These are phyloP conservation scores for Rhinichthys klamathensis DNA, from an alignment of 2,113 vertebrate genomes.

Conservation along the genomic window DNA sequence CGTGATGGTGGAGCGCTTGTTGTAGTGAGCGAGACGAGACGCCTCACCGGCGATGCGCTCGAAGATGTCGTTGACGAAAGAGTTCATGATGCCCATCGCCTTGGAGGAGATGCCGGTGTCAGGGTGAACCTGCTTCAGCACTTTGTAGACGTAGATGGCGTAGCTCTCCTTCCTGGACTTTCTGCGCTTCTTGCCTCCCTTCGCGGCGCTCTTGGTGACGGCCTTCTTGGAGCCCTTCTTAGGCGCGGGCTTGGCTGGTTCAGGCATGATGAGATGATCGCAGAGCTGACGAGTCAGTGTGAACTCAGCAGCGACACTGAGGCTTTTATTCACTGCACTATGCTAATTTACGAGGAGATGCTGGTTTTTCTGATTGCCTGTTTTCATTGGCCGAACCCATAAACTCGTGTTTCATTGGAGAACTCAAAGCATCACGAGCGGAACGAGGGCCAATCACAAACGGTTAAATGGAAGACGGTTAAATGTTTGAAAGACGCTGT, in stretches of 20 bases:
- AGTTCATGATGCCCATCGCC: constrained; percentile 53
- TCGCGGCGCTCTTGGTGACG: no score
- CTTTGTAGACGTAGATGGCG: no score
- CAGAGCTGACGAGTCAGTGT: no score
- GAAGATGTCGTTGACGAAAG: constrained; percentile 61
- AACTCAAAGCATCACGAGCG: no score
- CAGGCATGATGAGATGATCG: neutral
- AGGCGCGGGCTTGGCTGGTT: neutral
- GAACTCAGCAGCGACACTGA: neutral
- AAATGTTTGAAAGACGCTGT: no score
- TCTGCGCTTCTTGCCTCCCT: no score
- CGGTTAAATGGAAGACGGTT: no score
- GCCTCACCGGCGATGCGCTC: constrained; percentile 68
- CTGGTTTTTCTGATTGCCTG: neutral
- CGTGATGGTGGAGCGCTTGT: constrained; percentile 70
- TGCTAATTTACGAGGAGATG: neutral
- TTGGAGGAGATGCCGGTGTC: constrained; percentile 78
- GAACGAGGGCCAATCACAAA: no score
- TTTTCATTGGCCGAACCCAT: neutral
- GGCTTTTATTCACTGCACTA: neutral
- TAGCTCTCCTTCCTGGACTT: no score
- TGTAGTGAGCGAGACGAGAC: constrained; percentile 70
- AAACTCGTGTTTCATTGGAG: neutral
- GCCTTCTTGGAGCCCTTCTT: no score
- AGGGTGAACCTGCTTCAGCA: constrained; percentile 71